Evolutionary conservation across 1,140 invertebrate species (phyloP).

Genomic region (Drosophila sp.): DNA sequence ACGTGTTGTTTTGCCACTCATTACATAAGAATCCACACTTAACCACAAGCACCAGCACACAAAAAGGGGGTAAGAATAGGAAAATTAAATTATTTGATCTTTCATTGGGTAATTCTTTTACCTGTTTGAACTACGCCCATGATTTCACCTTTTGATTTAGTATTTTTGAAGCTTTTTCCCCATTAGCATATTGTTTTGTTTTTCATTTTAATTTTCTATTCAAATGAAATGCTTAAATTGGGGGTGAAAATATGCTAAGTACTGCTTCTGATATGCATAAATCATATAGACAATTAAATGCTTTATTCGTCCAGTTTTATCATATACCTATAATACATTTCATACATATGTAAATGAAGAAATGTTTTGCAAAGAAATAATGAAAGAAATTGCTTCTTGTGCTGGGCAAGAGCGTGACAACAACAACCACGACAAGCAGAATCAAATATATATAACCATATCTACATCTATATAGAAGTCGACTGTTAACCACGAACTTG

Average conservation of each 20-base stretch:
- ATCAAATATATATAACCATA: background rate
- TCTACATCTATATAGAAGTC: background rate
- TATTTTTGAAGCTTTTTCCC: background rate
- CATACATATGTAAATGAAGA: conserved; percentile 68
- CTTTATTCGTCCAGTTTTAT: conserved; percentile 43
- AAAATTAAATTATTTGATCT: background rate
- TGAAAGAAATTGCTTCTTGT: conserved; percentile 29
- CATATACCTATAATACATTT: conserved; percentile 45
- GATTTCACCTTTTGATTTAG: conserved; percentile 2
- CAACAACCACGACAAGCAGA: conserved; percentile 6
- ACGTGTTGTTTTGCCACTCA: conserved; percentile 39
- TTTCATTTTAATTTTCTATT: conserved; percentile 73
- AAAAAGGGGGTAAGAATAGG: background rate
- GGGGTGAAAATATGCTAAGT: conserved; percentile 18
- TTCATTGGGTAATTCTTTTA: background rate
- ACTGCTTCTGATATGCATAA: conserved; percentile 51
- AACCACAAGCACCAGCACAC: conserved; percentile 1
- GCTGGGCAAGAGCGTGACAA: conserved; percentile 35
- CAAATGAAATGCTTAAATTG: conserved; percentile 49
- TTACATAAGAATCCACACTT: conserved; percentile 16
- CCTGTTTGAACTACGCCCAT: background rate
- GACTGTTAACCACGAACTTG: background rate
- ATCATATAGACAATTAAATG: conserved; percentile 73
- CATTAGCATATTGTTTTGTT: conserved; percentile 63
- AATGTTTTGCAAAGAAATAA: conserved; percentile 27